A percentile compares a stretch with the other conserved stretches of the same genome.
Conservation (phyloP, 2,888 invertebrate species). For the Zaprionus obscuricornis region DNA sequence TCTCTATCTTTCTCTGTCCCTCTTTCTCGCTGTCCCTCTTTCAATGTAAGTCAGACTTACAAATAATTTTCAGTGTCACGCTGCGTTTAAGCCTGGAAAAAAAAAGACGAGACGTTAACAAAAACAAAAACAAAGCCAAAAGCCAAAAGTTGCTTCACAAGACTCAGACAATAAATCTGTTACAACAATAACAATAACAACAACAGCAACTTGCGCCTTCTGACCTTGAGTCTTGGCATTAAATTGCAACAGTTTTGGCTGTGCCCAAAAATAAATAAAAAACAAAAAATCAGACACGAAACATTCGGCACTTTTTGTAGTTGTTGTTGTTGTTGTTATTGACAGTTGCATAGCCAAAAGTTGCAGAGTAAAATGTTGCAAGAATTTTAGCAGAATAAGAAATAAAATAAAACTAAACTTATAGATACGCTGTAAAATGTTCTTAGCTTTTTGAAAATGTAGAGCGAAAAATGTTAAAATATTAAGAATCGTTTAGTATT, state of each 20-base stretch:
- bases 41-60: conserved; percentile 7
- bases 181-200: conserved; percentile 31
- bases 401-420: not conserved
- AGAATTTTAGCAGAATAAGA: conserved; percentile 44
- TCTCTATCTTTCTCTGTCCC: not conserved
- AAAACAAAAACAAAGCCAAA: conserved; percentile 36
- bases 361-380: conserved; percentile 56
- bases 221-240: conserved; percentile 68
- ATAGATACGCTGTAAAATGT: conserved; percentile 14
- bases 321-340: conserved; percentile 35
- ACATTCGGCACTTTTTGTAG: conserved; percentile 30
- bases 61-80: conserved; percentile 64
- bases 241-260: conserved; percentile 62
- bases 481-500: not conserved
- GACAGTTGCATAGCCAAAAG: conserved; percentile 25
- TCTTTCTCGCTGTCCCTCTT: not conserved
- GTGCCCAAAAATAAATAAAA: conserved; percentile 28
- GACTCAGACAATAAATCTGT: conserved; percentile 40
- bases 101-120: conserved; percentile 23
- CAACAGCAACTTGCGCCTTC: conserved; percentile 47
- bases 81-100: conserved; percentile 40
- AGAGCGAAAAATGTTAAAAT: too few species aligned
- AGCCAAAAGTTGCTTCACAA: conserved; percentile 45
- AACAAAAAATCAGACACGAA: conserved; percentile 11
- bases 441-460: not conserved